Evolutionary conservation across 2,888 invertebrate genomes (phyloP).

Genomic region (Synergus laeviventris): DNA sequence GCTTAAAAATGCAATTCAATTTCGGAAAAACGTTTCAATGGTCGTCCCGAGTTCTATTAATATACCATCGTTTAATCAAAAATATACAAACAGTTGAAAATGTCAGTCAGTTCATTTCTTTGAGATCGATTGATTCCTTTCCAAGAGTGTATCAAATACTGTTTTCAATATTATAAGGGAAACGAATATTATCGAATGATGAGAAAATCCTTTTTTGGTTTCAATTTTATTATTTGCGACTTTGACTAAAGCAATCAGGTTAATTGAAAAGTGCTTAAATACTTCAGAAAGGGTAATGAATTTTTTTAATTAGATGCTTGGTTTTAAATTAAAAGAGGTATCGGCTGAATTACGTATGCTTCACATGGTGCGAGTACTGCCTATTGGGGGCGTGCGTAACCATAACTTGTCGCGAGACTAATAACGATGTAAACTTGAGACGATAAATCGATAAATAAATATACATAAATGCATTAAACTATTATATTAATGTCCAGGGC

Average conservation of each 20-base stretch:
- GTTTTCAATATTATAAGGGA: background rate
- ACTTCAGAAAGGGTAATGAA: background rate
- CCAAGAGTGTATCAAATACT: background rate
- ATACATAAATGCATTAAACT: background rate
- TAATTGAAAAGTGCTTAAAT: background rate
- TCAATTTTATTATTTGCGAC: background rate
- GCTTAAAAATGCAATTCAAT: background rate
- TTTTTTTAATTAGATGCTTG: background rate
- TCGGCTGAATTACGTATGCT: background rate
- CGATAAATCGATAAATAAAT: slow-evolving; percentile 14
- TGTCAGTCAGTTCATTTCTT: background rate
- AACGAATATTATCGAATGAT: background rate
- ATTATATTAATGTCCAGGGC: background rate
- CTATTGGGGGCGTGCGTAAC: background rate
- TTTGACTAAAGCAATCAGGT: background rate
- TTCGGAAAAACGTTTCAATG: background rate
- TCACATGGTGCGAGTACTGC: background rate
- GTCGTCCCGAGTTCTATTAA: background rate
- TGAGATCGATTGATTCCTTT: background rate
- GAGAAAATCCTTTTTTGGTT: background rate
- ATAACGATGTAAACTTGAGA: slow-evolving; percentile 22
- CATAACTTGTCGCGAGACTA: slow-evolving; percentile 7
- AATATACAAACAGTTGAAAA: background rate
- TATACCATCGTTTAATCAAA: background rate
- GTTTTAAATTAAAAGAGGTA: background rate